Percentiles rank a stretch among this genome's conserved stretches.
Conservation (phyloP, 2,113 vertebrate species). For the Hippocampus zosterae region DNA sequence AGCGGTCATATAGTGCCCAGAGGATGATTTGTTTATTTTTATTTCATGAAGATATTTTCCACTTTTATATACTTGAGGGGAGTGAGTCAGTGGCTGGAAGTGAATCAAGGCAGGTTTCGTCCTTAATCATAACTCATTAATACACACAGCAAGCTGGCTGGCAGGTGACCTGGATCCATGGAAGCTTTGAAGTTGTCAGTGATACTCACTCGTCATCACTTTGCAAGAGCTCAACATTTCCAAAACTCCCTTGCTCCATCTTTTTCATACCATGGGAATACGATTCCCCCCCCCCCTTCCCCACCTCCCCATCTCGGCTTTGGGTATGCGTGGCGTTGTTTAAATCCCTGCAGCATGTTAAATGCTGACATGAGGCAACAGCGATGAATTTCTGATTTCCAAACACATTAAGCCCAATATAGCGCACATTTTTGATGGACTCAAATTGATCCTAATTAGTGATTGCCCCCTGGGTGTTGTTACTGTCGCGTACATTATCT, state of each 20-base stretch:
- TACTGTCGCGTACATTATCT: slow-evolving; percentile 17
- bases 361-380: slow-evolving; percentile 61
- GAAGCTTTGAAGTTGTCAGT: slow-evolving; percentile 64
- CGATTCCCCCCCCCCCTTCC: slow-evolving; percentile 7
- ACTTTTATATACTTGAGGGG: slow-evolving; percentile 8
- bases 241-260: slow-evolving; percentile 44
- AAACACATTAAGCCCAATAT: background rate
- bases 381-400: slow-evolving; percentile 38
- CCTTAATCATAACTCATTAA: slow-evolving; percentile 55
- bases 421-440: slow-evolving; percentile 12
- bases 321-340: slow-evolving; percentile 39
- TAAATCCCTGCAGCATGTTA: slow-evolving; percentile 42
- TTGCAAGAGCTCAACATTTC: slow-evolving; percentile 59
- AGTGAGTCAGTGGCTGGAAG: slow-evolving; percentile 25
- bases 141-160: slow-evolving; percentile 38
- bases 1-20: slow-evolving; percentile 6
- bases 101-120: slow-evolving; percentile 37
- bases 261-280: slow-evolving; percentile 51
- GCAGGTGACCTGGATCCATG: slow-evolving; percentile 64
- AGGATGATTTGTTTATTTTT: slow-evolving; percentile 24
- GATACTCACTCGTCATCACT: slow-evolving; percentile 64
- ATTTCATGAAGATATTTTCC: slow-evolving; percentile 20
- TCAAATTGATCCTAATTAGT: slow-evolving; percentile 24
- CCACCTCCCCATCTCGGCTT: slow-evolving; percentile 20
- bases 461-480: slow-evolving; percentile 16